A percentile compares a stretch with the other conserved stretches of the same genome.
phyloP scores from a whole-genome alignment of 2,113 vertebrate genomes.

The Pogonocichla stellata region DNA sequence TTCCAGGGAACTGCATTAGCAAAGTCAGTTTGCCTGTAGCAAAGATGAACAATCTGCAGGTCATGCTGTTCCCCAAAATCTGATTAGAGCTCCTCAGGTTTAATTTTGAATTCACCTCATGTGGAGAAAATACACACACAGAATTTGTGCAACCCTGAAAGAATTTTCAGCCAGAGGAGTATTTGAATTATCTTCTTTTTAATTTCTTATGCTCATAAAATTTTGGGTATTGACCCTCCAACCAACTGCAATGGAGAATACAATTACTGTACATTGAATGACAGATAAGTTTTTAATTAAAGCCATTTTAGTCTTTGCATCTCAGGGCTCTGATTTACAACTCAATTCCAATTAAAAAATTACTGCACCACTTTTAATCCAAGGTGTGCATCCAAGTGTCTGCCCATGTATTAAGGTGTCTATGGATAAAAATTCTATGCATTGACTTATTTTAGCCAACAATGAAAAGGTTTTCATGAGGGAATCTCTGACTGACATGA shows the following conservation, averaged over 20 bases:
- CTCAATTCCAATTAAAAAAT: background rate
- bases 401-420: background rate
- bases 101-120: background rate
- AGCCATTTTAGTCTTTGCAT: background rate
- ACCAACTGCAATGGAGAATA: background rate
- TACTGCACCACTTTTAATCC: background rate
- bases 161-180: background rate
- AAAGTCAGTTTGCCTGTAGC: background rate
- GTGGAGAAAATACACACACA: background rate
- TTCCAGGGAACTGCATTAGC: background rate
- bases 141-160: background rate
- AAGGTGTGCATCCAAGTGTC: background rate
- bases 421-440: background rate
- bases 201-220: background rate
- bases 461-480: background rate
- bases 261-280: background rate
- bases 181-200: background rate
- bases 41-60: background rate
- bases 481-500: background rate
- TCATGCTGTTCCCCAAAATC: background rate
- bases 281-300: background rate
- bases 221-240: background rate
- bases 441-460: background rate
- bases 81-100: background rate
- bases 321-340: background rate